Evolutionary conservation across 2,113 vertebrate species (phyloP).

Genomic region (Silurus asotus): DNA sequence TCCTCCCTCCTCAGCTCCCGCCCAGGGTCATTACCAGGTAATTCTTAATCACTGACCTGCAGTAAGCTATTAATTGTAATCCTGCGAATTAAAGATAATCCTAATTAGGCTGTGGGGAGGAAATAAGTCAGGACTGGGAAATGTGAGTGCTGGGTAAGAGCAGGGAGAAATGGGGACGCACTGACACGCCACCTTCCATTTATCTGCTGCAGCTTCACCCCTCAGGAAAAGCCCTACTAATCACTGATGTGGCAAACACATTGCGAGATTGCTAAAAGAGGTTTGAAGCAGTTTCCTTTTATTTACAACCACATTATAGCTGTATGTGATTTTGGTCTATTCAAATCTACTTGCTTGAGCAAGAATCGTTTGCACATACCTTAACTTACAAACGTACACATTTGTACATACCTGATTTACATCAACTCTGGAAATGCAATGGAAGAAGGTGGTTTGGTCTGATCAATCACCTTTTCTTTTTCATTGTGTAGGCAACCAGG

Average conservation of each 20-base stretch:
- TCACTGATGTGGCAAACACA: slow-evolving; percentile 5
- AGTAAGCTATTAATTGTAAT: slow-evolving; percentile 67
- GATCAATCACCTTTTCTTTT: no score
- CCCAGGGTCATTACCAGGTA: slow-evolving; percentile 63
- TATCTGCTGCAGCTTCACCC: slow-evolving; percentile 41
- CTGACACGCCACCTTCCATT: slow-evolving; percentile 42
- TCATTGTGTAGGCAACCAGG: no score
- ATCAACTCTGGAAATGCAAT: no score
- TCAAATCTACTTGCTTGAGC: background rate
- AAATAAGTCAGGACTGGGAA: slow-evolving; percentile 56
- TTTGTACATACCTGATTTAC: background rate
- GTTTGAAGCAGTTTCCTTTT: background rate
- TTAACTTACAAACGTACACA: background rate
- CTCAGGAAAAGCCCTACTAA: slow-evolving; percentile 11
- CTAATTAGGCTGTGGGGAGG: slow-evolving; percentile 60
- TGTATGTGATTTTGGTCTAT: background rate
- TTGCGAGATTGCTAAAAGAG: slow-evolving; percentile 17
- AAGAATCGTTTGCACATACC: background rate
- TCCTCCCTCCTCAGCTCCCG: slow-evolving; percentile 53
- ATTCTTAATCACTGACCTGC: slow-evolving; percentile 68
- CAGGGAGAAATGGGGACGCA: slow-evolving; percentile 22
- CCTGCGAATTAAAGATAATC: slow-evolving; percentile 66
- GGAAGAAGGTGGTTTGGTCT: no score
- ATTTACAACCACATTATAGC: slow-evolving; percentile 19
- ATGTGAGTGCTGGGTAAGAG: slow-evolving; percentile 42